Percentiles rank a stretch among this genome's conserved stretches.
These are phyloP conservation scores for Drosophila ercepeae DNA, from an alignment of 1,140 invertebrate genomes.

Conservation along the genomic window DNA sequence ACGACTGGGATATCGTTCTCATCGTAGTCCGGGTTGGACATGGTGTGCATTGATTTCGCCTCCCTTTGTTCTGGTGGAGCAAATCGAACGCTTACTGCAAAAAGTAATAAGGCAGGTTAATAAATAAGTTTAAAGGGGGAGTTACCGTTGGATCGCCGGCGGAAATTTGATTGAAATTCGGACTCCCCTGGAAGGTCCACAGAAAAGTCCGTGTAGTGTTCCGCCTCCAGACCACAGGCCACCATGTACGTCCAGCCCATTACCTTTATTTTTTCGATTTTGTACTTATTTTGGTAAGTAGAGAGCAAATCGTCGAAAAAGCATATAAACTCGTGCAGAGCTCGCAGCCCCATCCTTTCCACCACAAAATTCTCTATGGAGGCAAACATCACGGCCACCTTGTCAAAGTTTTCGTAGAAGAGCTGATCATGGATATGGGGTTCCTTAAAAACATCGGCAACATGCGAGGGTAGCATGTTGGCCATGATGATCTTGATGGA, in stretches of 20 bases:
- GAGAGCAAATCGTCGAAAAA: slow-evolving; percentile 89
- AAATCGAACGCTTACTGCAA: slow-evolving; percentile 1
- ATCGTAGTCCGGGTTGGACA: not conserved
- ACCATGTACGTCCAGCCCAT: slow-evolving; percentile 86
- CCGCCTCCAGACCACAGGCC: not conserved
- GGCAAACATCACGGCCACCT: slow-evolving; percentile 95
- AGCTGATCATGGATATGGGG: slow-evolving; percentile 87
- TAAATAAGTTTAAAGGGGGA: not conserved
- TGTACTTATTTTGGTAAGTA: slow-evolving; percentile 41
- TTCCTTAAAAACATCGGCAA: slow-evolving; percentile 90
- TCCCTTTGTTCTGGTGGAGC: not conserved
- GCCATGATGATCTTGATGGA: slow-evolving; percentile 92
- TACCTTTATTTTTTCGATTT: slow-evolving; percentile 95
- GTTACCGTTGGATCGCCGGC: not conserved
- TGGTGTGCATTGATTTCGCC: not conserved
- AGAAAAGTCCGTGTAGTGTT: slow-evolving; percentile 7
- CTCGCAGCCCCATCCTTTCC: slow-evolving; percentile 87
- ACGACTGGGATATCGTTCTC: slow-evolving; percentile 18
- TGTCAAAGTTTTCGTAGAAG: slow-evolving; percentile 91
- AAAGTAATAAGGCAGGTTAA: not conserved
- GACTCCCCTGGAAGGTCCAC: not conserved
- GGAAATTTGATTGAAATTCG: not conserved
- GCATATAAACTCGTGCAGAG: slow-evolving; percentile 94
- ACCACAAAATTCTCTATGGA: slow-evolving; percentile 90
- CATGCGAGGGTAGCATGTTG: slow-evolving; percentile 93